Evolutionary conservation across 2,888 invertebrate genomes (phyloP).

Genomic region (Lypha dubia): DNA sequence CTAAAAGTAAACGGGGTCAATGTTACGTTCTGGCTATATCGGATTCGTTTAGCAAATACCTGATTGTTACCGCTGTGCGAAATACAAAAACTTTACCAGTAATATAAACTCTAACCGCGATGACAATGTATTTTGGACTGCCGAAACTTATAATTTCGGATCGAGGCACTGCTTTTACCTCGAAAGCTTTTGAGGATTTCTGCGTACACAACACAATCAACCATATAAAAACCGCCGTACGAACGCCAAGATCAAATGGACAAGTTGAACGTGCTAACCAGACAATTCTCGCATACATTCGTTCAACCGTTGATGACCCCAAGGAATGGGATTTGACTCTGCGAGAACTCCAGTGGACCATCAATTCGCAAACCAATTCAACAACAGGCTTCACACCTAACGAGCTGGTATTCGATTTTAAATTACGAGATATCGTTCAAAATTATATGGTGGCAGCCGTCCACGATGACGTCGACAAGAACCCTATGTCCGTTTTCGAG

Average conservation of each 20-base stretch:
- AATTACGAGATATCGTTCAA: neutral
- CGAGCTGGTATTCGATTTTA: conserved; percentile 9
- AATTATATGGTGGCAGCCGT: too few relatives aligned
- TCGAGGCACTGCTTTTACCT: conserved; percentile 1
- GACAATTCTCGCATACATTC: too few relatives aligned
- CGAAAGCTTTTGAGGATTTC: neutral
- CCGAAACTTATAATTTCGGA: conserved; percentile 4
- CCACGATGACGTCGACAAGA: too few relatives aligned
- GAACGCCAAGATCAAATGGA: neutral
- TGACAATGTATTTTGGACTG: conserved; percentile 1
- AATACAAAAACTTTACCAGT: neutral
- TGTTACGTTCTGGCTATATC: neutral
- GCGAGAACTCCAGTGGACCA: neutral
- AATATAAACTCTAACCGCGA: neutral
- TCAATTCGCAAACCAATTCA: neutral
- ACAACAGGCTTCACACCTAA: conserved; percentile 2
- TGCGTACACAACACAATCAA: neutral
- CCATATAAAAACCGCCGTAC: conserved; percentile 1
- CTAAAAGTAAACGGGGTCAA: neutral
- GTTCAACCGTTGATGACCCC: too few relatives aligned
- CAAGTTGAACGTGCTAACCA: too few relatives aligned
- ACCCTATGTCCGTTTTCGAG: too few relatives aligned
- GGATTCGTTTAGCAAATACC: conserved; percentile 6
- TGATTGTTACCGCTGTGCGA: neutral
- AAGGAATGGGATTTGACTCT: neutral